Conservation (phyloP, 2,797 vertebrate species). For the Thamnophis elegans region DNA sequence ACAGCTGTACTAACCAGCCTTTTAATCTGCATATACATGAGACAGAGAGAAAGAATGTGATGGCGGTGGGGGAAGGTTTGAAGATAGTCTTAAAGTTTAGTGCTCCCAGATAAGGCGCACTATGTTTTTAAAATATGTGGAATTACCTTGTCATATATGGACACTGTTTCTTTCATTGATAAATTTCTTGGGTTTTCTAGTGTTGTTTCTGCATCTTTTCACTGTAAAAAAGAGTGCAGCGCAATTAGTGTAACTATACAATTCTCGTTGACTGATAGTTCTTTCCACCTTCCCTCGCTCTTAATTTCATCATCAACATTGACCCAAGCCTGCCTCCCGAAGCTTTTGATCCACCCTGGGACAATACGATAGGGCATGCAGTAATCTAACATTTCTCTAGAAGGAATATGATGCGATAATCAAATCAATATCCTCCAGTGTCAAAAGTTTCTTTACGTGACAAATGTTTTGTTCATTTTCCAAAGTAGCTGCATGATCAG, state of each 20-base stretch:
- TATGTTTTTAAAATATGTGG: not conserved
- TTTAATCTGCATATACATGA: not conserved
- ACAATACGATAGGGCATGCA: not conserved
- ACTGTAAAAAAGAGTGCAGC: not conserved
- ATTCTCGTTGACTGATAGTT: not conserved
- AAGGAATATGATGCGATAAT: not conserved
- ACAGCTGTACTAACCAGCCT: not conserved
- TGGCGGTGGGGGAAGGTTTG: not conserved
- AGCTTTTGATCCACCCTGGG: not conserved
- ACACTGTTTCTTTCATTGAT: not conserved
- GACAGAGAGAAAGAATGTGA: not conserved
- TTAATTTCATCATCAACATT: not conserved
- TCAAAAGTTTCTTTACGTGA: not conserved
- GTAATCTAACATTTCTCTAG: not conserved
- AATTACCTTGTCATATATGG: not conserved
- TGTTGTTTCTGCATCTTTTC: not conserved
- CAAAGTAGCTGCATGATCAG: not conserved
- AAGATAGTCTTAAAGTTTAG: not conserved
- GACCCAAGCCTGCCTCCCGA: too few species aligned
- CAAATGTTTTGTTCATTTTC: not conserved
- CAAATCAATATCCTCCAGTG: not conserved
- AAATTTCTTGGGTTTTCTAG: not conserved
- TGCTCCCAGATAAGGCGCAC: not conserved
- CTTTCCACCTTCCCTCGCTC: not conserved
- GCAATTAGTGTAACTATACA: not conserved